Evolutionary conservation across 35 echinoderm and acorn worm genomes (phyloP), one percentile per base, ranked within the genome.

Genomic region (Heliocidaris erythrogramma): DNA sequence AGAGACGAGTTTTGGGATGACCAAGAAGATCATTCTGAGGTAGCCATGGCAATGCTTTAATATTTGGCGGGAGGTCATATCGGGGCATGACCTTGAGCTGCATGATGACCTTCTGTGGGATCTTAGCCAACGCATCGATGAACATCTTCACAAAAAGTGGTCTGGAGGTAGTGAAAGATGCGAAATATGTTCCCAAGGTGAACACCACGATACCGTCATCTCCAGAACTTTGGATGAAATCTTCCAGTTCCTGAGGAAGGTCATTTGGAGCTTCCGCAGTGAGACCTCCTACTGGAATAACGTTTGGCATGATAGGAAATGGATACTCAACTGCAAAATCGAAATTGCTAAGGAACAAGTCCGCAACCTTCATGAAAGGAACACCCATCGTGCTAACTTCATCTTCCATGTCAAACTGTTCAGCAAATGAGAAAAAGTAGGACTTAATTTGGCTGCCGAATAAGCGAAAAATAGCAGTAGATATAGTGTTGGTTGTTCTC

Each of bases 1-100:
- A 88, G 7, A 94, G 27, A 4, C 60, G 32, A 11, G 93, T 52
- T 86, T 96, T 96, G 13, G 93, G 86, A 50, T 96, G 95, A 18
- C 52, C 95, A 90, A 31, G 30, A 17, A 93, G 24, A 30, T 49
- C 59, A 49, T 92, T 92, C 32, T 92, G 90, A 53, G 90, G 90
- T 47, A 92, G 32, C 90, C 90, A 92, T 92, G 32, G 90, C 90
- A 53, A 47, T 14, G 49, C 35, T 35, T 92, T 92, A 24, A 53
- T 48, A 24, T 92, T 92, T 92, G 90, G 32, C 32, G 35, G 35
- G 24, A 35, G 47, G 24, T 31, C 24, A 13, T 35, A n/a, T n/a
- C 0, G 7, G 49, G 90, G 90, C 90, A 48, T 53, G 27, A 24
- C 90, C 32, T 92, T 53, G 49, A 48, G 49, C 7, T 53, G 90